Evolutionary conservation across 30 jellyfish, hydroid and myxozoan species (phyloP), one percentile per base, ranked within the genome.

Genomic region (Aurelia coerulea): DNA sequence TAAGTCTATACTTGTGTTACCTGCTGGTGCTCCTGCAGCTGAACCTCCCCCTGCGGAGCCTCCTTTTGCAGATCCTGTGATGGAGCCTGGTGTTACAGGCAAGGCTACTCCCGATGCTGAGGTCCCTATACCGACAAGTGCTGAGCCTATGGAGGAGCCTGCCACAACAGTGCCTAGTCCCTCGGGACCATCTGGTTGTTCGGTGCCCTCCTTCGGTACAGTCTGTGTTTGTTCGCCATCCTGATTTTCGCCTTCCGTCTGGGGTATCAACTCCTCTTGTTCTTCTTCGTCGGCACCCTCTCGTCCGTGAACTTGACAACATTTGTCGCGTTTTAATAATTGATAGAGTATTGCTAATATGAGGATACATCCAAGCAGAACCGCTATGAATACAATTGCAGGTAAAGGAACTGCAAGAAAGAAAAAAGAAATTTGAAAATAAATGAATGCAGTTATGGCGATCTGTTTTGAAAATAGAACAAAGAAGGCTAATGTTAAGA

Each of bases 251-350:
- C 80, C 81, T 15, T 64, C 89, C 31, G 56, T 70, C 51, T 16
- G 62, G 35, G 93, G 56, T 31, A 74, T 73, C 8, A 73, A 81
- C 52, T 33, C 79, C 49, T 69, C 92, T 59, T 31, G 64, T 70
- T 84, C 93, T 49, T 74, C 93, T 78, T 67, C 85, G n/a, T 84
- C 93, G 65, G 65, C 92, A 60, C 37, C 92, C 68, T 84, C 93
- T 39, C 88, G 82, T 42, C 93, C 93, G 76, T 84, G 87, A 19
- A 84, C 88, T 73, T 84, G 93, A 50, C 93, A 84, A 34, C 93
- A 84, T 73, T 84, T 84, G 93, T 50, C 70, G 50, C 93, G 87
- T 84, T 84, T 84, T 49, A 84, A 33, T 54, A 84, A 56, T 46
- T 84, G 93, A 72, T 73, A 84, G 2, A 84, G 41, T 31, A 84